Evolutionary conservation across 2,113 vertebrate species (phyloP).

Genomic region (Meriones unguiculatus): DNA sequence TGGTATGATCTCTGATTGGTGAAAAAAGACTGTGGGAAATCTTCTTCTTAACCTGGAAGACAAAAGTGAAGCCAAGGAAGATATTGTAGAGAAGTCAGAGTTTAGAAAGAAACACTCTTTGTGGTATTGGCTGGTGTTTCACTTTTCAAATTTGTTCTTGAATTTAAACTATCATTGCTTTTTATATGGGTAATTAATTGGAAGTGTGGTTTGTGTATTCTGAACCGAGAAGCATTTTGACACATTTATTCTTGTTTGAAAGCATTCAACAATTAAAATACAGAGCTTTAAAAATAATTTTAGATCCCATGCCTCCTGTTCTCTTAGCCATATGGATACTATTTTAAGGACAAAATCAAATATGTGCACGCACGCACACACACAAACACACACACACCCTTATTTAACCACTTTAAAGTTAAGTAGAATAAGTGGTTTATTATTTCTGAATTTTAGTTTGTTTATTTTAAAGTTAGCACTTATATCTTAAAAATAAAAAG

Average conservation of each 20-base stretch:
- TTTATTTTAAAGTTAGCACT: conserved; percentile 48
- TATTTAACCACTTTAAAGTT: conserved; percentile 7
- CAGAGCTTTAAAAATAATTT: conserved; percentile 60
- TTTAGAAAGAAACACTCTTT: conserved; percentile 25
- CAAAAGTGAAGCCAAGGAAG: neutral
- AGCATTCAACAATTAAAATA: conserved; percentile 32
- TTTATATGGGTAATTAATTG: conserved; percentile 54
- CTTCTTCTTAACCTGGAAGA: conserved; percentile 1
- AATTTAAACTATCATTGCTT: conserved; percentile 31
- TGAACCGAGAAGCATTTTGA: conserved; percentile 47
- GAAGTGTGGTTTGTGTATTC: conserved; percentile 52
- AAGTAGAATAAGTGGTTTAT: conserved; percentile 1
- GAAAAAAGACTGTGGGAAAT: neutral
- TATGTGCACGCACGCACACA: neutral
- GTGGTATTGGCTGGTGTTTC: conserved; percentile 21
- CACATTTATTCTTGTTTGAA: conserved; percentile 51
- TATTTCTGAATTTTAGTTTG: conserved; percentile 49
- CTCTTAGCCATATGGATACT: conserved; percentile 36
- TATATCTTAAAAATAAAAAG: conserved; percentile 39
- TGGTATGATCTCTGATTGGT: neutral
- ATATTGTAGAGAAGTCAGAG: neutral
- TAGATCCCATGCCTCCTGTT: neutral
- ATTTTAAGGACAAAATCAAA: conserved; percentile 10
- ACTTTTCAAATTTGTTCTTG: conserved; percentile 43
- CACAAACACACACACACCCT: too few species aligned